phyloP scores from a whole-genome alignment of 2,797 vertebrate species.

The Liparis tanakae region DNA sequence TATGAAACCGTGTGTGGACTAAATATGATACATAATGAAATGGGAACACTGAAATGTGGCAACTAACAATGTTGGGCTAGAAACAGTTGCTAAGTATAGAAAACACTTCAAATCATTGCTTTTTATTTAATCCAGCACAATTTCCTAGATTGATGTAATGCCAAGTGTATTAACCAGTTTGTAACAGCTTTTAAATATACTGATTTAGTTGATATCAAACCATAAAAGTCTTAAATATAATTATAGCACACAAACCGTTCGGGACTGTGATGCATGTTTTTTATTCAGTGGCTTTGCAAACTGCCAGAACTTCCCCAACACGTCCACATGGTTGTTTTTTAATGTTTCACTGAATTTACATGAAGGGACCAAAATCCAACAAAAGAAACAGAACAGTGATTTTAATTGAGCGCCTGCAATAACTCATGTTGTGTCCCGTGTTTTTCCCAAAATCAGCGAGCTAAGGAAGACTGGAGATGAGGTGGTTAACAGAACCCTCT shows the following conservation, averaged over 20 bases:
- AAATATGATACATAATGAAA: not conserved
- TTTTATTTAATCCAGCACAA: not conserved
- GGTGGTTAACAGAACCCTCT: slow-evolving; percentile 16
- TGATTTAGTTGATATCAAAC: not conserved
- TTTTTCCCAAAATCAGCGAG: slow-evolving; percentile 20
- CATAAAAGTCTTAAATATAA: not conserved
- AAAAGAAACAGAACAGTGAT: slow-evolving; percentile 7
- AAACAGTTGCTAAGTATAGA: not conserved
- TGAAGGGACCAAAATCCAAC: slow-evolving; percentile 35
- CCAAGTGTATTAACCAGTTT: not conserved
- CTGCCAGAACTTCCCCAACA: not conserved
- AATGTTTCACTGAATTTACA: slow-evolving; percentile 25
- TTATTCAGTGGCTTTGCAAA: not conserved
- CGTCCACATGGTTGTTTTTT: slow-evolving; percentile 3
- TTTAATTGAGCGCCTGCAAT: slow-evolving; percentile 33
- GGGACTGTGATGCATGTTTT: not conserved
- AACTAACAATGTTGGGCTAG: not conserved
- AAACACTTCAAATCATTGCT: not conserved
- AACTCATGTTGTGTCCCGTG: not conserved
- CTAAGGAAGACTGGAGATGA: slow-evolving; percentile 61
- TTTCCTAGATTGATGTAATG: not conserved
- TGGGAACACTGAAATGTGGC: slow-evolving; percentile 3
- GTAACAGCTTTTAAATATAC: not conserved
- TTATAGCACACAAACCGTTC: not conserved
- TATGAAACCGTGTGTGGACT: not conserved